Percentiles rank a stretch among this genome's conserved stretches.
These are phyloP conservation scores for Upupa epops DNA, from an alignment of 2,113 vertebrate species.

Conservation along the genomic window DNA sequence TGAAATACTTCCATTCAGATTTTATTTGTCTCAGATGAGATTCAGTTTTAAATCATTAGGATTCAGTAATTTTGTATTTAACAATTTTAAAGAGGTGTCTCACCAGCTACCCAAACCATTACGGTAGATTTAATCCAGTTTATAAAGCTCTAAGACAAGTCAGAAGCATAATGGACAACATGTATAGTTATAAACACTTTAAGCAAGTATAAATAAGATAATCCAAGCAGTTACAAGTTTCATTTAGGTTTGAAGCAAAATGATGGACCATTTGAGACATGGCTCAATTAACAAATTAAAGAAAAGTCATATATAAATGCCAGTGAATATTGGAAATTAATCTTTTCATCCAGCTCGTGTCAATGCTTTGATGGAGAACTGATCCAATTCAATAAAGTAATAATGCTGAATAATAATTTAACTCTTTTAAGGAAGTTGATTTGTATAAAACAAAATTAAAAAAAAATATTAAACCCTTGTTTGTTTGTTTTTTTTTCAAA, in stretches of 20 bases:
- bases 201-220: not conserved
- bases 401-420: not conserved
- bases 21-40: accelerated
- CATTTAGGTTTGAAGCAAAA: not conserved
- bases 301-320: not conserved
- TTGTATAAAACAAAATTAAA: not conserved
- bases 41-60: not conserved
- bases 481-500: not conserved
- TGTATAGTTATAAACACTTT: not conserved
- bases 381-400: not conserved
- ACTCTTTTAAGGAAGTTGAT: not conserved
- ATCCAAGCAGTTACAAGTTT: not conserved
- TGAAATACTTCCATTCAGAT: not conserved
- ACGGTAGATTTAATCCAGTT: not conserved
- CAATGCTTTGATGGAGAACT: not conserved
- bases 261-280: not conserved
- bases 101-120: not conserved
- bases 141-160: not conserved
- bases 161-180: not conserved
- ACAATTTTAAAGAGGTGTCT: not conserved
- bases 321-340: not conserved
- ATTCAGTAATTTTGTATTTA: not conserved
- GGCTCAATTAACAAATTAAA: not conserved
- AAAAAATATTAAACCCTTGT: too few species aligned
- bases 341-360: not conserved